phyloP scores from a whole-genome alignment of 2,797 vertebrate species.

The Lates japonicus region DNA sequence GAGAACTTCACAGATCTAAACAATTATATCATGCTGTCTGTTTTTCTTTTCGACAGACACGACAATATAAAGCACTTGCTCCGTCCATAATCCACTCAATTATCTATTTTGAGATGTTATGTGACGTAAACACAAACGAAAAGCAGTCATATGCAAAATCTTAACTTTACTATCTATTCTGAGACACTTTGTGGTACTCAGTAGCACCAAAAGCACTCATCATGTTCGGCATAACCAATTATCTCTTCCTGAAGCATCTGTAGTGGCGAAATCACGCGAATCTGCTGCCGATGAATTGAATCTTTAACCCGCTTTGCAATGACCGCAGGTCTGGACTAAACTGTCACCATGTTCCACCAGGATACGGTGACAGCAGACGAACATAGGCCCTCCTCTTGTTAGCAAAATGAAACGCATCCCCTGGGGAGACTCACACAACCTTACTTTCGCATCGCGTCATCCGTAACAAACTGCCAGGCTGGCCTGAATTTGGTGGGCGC shows the following conservation, averaged over 20 bases:
- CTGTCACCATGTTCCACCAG: slow-evolving; percentile 25
- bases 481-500: too few relatives aligned
- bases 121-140: slow-evolving; percentile 19
- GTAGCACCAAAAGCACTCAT: slow-evolving; percentile 24
- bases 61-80: slow-evolving; percentile 31
- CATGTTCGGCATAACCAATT: slow-evolving; percentile 39
- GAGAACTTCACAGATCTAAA: not conserved
- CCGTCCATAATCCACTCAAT: slow-evolving; percentile 29
- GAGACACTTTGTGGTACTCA: slow-evolving; percentile 31
- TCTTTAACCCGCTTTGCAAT: slow-evolving; percentile 18
- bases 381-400: slow-evolving; percentile 10
- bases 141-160: slow-evolving; percentile 31
- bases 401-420: slow-evolving; percentile 36
- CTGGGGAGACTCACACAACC: slow-evolving; percentile 6
- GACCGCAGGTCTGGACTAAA: too few relatives aligned
- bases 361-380: slow-evolving; percentile 53
- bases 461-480: slow-evolving; percentile 7
- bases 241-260: slow-evolving; percentile 43
- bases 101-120: slow-evolving; percentile 53
- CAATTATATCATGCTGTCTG: not conserved
- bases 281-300: not conserved
- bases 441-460: slow-evolving; percentile 27
- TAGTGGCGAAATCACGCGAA: not conserved
- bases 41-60: not conserved
- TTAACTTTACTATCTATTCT: slow-evolving; percentile 47